A percentile compares a stretch with the other conserved stretches of the same genome.
Conservation (phyloP, 2,888 invertebrate genomes). For the Caenorhabditis doughertyi region DNA sequence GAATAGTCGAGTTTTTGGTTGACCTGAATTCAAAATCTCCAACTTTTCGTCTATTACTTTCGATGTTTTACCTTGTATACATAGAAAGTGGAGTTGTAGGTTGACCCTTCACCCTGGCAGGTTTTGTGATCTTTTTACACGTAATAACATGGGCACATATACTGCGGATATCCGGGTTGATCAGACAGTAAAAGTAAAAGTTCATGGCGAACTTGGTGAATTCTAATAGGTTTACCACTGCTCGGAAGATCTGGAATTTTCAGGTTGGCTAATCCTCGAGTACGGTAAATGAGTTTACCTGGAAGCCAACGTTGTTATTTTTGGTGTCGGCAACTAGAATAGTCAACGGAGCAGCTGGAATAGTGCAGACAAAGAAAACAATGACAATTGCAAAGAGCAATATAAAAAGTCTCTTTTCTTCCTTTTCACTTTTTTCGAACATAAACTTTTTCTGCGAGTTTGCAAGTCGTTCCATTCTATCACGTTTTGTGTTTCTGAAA, state of each 20-base stretch:
- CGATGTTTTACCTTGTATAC: conserved; percentile 68
- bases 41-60: neutral
- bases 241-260: conserved; percentile 83
- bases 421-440: conserved; percentile 80
- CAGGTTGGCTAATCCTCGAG: neutral
- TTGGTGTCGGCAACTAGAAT: conserved; percentile 83
- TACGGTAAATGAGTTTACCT: conserved; percentile 61
- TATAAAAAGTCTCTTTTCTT: conserved; percentile 84
- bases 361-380: conserved; percentile 85
- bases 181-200: conserved; percentile 84
- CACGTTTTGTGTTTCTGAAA: conserved; percentile 83
- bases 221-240: conserved; percentile 84
- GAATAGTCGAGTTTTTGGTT: conserved; percentile 72
- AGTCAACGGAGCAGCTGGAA: conserved; percentile 84
- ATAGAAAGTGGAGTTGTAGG: conserved; percentile 74
- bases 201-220: conserved; percentile 85
- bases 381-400: conserved; percentile 84
- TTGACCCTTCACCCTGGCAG: conserved; percentile 75
- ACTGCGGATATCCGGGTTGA: conserved; percentile 80
- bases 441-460: conserved; percentile 74
- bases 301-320: conserved; percentile 78
- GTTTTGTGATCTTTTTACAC: conserved; percentile 75
- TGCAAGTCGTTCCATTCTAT: conserved; percentile 81
- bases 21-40: conserved; percentile 50
- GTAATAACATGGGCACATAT: conserved; percentile 79